Percentiles rank a stretch among this genome's conserved stretches.
Conservation (phyloP, 2,113 vertebrate genomes). For the Phylloscopus trochiloides region DNA sequence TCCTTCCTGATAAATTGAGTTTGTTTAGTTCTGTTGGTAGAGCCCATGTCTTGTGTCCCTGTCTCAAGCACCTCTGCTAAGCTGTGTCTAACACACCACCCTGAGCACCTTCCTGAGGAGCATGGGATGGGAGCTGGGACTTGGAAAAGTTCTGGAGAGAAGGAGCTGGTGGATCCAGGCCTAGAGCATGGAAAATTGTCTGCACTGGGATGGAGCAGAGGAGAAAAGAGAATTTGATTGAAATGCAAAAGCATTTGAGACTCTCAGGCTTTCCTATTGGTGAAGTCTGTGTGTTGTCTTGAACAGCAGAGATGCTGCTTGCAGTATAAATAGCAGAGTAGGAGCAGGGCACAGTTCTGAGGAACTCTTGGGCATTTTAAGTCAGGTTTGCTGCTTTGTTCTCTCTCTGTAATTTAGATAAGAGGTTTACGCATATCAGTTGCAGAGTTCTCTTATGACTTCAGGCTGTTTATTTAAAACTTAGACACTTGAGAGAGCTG, state of each 20-base stretch:
- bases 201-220: not conserved
- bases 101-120: not conserved
- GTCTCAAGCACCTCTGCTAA: not conserved
- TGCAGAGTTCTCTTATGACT: not conserved
- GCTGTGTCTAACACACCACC: not conserved
- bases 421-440: not conserved
- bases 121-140: not conserved
- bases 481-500: not conserved
- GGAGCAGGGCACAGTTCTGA: not conserved
- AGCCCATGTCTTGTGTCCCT: not conserved
- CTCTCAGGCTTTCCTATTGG: not conserved
- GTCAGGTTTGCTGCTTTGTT: not conserved
- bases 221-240: not conserved
- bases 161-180: not conserved
- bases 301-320: not conserved
- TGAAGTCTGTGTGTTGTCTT: rapidly evolving
- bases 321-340: not conserved
- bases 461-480: not conserved
- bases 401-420: not conserved
- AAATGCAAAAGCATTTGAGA: not conserved
- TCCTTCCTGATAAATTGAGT: not conserved
- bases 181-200: not conserved
- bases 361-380: not conserved
- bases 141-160: not conserved
- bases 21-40: not conserved